phyloP scores from a whole-genome alignment of 2,888 invertebrate genomes.

The Druceiella hillmani region DNA sequence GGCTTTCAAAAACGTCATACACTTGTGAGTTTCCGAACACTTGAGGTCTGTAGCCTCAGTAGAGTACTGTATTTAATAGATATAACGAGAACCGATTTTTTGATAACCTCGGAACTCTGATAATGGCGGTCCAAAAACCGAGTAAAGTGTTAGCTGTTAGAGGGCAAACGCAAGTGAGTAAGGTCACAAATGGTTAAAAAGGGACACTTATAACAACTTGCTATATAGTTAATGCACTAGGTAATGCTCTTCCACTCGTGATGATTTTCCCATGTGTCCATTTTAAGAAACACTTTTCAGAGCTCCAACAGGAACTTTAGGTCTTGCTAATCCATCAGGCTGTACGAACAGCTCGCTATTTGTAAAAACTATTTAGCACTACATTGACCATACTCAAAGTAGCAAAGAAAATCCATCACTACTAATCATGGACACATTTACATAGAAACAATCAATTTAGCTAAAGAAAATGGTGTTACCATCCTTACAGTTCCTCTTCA shows the following conservation, averaged over 20 bases:
- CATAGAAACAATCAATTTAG: constrained; percentile 30
- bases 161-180: constrained; percentile 26
- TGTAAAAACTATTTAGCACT: constrained; percentile 30
- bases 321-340: constrained; percentile 29
- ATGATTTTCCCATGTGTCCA: constrained; percentile 21
- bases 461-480: constrained; percentile 31
- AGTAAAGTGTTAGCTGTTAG: constrained; percentile 29
- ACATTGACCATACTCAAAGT: constrained; percentile 25
- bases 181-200: constrained; percentile 27
- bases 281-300: constrained; percentile 24
- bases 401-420: constrained; percentile 27
- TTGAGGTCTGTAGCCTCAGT: constrained; percentile 20
- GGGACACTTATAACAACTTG: constrained; percentile 25
- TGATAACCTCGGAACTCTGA: constrained; percentile 13
- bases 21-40: constrained; percentile 14
- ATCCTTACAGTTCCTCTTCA: constrained; percentile 34
- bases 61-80: constrained; percentile 22
- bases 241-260: constrained; percentile 22
- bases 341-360: constrained; percentile 32
- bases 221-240: constrained; percentile 21
- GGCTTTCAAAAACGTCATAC: constrained; percentile 19
- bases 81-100: constrained; percentile 14
- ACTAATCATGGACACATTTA: constrained; percentile 38
- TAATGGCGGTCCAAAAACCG: constrained; percentile 29
- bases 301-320: constrained; percentile 31